Percentiles rank a stretch among this genome's conserved stretches.
Conservation (phyloP, 2,888 invertebrate genomes). For the Caenorhabditis doughertyi region DNA sequence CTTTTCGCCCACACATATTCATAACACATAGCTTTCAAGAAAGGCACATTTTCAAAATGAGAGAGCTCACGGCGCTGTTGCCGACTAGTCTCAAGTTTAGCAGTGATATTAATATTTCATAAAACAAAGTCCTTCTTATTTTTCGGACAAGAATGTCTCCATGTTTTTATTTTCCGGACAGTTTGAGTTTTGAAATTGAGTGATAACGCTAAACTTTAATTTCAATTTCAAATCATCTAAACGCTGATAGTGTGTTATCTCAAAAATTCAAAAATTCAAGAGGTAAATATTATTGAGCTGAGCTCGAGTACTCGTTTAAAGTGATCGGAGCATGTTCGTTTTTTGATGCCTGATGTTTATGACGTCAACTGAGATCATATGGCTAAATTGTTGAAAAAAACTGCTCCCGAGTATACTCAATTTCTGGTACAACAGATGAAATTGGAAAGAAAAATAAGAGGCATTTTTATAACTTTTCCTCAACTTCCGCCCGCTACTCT, state of each 20-base stretch:
- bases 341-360: constrained; percentile 36
- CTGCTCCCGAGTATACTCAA: background rate
- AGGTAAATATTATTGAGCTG: background rate
- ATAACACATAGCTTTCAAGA: constrained; percentile 51
- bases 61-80: constrained; percentile 14
- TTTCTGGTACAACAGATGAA: constrained; percentile 5
- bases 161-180: background rate
- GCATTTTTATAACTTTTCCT: constrained; percentile 10
- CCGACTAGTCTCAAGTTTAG: constrained; percentile 32
- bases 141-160: background rate
- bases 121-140: constrained; percentile 10
- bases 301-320: background rate
- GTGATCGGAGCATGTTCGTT: constrained; percentile 24
- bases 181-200: background rate
- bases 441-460: background rate
- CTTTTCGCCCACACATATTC: constrained; percentile 43
- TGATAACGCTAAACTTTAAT: background rate
- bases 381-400: background rate
- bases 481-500: background rate
- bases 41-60: constrained; percentile 51
- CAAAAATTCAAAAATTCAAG: background rate
- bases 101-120: constrained; percentile 60
- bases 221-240: background rate
- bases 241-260: background rate
- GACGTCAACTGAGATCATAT: constrained; percentile 29